Percentiles rank a stretch among this genome's conserved stretches.
phyloP scores from a whole-genome alignment of 2,113 vertebrate genomes.

The Paracanthobrama guichenoti region DNA sequence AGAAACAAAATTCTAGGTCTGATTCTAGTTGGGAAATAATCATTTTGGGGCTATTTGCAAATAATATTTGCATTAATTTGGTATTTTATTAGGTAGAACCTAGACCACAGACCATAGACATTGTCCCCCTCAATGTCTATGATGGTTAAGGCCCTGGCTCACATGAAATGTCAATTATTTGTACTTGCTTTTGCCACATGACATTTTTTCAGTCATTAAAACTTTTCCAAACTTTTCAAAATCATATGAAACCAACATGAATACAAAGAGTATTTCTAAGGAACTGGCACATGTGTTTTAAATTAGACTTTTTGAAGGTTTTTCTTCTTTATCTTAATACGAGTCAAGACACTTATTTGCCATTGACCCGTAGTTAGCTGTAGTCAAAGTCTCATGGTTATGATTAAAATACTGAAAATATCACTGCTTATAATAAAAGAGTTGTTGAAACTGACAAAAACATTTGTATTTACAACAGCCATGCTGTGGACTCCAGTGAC shows the following conservation, averaged over 20 bases:
- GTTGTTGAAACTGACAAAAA: conserved; percentile 24
- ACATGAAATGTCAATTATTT: neutral
- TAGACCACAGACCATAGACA: too few relatives aligned
- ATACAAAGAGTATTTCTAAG: neutral
- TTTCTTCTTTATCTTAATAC: neutral
- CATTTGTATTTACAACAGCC: conserved; percentile 37
- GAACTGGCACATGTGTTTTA: neutral
- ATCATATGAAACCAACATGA: neutral
- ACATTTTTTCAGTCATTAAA: neutral
- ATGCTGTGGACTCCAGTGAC: neutral
- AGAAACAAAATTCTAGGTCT: too few relatives aligned
- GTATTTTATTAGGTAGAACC: too few relatives aligned
- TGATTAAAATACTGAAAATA: conserved; percentile 8
- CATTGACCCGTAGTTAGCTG: neutral
- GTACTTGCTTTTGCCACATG: neutral
- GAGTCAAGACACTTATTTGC: too few relatives aligned
- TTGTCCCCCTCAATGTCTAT: too few relatives aligned
- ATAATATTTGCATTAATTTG: too few relatives aligned
- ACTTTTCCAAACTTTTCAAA: neutral
- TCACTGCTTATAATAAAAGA: neutral
- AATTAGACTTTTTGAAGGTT: neutral
- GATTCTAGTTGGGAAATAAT: too few relatives aligned
- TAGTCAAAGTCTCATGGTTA: neutral
- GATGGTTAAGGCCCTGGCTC: too few relatives aligned
- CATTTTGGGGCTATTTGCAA: too few relatives aligned